Conservation (phyloP, 2,888 invertebrate species). For the Saturnia japonica region DNA sequence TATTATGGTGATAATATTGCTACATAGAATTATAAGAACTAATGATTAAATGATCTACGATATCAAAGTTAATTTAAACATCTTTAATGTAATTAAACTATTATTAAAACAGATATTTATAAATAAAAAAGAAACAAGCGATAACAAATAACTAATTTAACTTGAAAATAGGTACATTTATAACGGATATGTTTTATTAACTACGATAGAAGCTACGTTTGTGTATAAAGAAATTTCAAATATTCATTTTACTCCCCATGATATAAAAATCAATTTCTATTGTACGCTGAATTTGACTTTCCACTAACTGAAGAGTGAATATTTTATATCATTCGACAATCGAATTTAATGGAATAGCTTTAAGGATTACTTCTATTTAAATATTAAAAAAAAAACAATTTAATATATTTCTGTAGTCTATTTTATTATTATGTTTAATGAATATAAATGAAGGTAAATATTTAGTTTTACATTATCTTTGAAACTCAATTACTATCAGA, state of each 20-base stretch:
- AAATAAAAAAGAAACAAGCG: background rate
- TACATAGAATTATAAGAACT: too few relatives aligned
- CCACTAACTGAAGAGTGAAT: background rate
- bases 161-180: constrained; percentile 11
- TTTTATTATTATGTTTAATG: constrained; percentile 61
- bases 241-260: background rate
- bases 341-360: constrained; percentile 31
- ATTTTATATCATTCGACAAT: constrained; percentile 29
- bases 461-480: constrained; percentile 50
- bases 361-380: constrained; percentile 41
- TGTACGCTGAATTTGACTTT: background rate
- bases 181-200: constrained; percentile 11
- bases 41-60: background rate
- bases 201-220: constrained; percentile 7
- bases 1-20: background rate
- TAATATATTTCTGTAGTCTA: constrained; percentile 48
- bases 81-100: background rate
- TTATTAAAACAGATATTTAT: background rate
- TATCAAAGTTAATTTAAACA: background rate
- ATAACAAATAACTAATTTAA: constrained; percentile 4
- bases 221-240: constrained; percentile 4
- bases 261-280: constrained; percentile 24
- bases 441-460: constrained; percentile 64
- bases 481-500: constrained; percentile 48
- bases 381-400: constrained; percentile 28